Conservation (phyloP, 1,140 invertebrate species). For the Halesus radiatus region DNA sequence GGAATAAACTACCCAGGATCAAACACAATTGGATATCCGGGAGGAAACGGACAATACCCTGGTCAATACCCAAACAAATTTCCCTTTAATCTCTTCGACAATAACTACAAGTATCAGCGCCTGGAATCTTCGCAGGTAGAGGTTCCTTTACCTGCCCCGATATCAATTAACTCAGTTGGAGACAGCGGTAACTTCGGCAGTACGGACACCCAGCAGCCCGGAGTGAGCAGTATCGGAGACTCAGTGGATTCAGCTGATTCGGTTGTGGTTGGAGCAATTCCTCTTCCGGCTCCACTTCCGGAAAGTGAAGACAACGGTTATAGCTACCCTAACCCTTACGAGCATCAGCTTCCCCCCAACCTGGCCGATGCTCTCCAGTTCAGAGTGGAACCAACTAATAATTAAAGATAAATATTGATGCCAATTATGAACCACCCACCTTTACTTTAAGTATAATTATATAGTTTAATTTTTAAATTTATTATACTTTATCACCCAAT, state of each 20-base stretch:
- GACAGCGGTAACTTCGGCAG: slow-evolving; percentile 2
- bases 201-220: slow-evolving; percentile 16
- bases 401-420: neutral
- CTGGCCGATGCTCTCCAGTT: slow-evolving; percentile 44
- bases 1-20: slow-evolving; percentile 8
- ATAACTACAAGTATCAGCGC: slow-evolving; percentile 42
- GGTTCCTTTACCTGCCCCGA: neutral
- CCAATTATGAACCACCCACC: neutral
- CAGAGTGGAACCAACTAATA: slow-evolving; percentile 1
- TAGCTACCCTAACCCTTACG: slow-evolving; percentile 51
- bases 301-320: slow-evolving; percentile 32
- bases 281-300: neutral
- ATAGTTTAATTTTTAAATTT: no score
- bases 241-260: neutral
- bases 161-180: neutral
- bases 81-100: slow-evolving; percentile 40
- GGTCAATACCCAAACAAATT: slow-evolving; percentile 49
- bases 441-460: no score
- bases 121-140: neutral
- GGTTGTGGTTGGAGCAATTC: neutral
- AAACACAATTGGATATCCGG: slow-evolving; percentile 46
- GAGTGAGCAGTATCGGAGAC: slow-evolving; percentile 34
- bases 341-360: slow-evolving; percentile 40
- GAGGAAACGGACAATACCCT: slow-evolving; percentile 45
- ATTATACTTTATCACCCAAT: no score